A percentile compares a stretch with the other conserved stretches of the same genome.
These are phyloP conservation scores for Triops cancriformis DNA, from an alignment of 1,140 invertebrate genomes.

Conservation along the genomic window DNA sequence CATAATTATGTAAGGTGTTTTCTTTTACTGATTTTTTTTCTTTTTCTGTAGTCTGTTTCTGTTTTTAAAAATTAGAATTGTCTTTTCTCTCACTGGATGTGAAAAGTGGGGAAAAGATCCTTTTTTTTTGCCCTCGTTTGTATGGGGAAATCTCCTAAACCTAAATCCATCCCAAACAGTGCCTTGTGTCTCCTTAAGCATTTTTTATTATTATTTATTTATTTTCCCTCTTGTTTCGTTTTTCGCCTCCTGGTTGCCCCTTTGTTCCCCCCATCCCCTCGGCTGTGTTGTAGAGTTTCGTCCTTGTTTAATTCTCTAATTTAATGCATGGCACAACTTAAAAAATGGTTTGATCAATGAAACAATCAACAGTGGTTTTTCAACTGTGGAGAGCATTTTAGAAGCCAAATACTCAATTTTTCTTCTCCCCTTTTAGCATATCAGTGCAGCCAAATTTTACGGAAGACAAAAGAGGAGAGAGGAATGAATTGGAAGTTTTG, in stretches of 20 bases:
- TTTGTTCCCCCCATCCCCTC: neutral
- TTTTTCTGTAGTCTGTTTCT: neutral
- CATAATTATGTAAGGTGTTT: neutral
- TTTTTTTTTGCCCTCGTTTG: neutral
- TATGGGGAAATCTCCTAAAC: neutral
- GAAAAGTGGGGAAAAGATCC: neutral
- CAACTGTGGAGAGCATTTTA: neutral
- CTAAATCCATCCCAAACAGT: conserved; percentile 10
- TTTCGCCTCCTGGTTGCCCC: neutral
- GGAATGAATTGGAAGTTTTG: no score
- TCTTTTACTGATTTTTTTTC: neutral
- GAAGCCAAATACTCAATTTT: conserved; percentile 7
- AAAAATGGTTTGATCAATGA: neutral
- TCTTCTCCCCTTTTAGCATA: no score
- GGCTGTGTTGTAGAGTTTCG: neutral
- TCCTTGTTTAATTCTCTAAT: neutral
- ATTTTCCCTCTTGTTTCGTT: neutral
- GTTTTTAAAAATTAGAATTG: neutral
- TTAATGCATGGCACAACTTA: conserved; percentile 14
- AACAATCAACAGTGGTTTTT: neutral
- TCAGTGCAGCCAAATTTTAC: no score
- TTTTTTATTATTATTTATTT: neutral
- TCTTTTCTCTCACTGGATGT: neutral
- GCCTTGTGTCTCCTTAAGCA: neutral
- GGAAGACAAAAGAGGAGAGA: no score